phyloP scores from a whole-genome alignment of 2,797 vertebrate genomes.

The Trachurus trachurus region DNA sequence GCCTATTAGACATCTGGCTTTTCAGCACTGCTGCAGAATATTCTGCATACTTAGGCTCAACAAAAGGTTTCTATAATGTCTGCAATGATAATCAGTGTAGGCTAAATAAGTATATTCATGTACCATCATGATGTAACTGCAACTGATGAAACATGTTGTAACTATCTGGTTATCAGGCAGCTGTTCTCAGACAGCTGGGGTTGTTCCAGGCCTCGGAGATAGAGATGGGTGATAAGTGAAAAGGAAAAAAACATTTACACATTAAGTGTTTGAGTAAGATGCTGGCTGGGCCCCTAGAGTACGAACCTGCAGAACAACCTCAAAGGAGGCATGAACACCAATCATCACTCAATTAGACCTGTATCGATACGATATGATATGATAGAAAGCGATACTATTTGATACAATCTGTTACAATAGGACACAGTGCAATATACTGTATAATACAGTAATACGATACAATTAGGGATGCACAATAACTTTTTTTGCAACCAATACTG shows the following conservation, averaged over 20 bases:
- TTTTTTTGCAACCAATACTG: no score
- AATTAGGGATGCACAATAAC: no score
- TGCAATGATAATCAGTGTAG: constrained; percentile 62
- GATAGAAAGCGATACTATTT: no score
- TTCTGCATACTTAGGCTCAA: constrained; percentile 79
- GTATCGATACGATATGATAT: constrained; percentile 1
- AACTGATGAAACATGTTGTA: constrained; percentile 63
- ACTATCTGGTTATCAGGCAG: constrained; percentile 27
- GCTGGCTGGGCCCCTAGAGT: neutral
- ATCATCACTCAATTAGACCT: neutral
- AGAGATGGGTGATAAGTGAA: constrained; percentile 6
- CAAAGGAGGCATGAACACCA: neutral
- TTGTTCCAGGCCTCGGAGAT: constrained; percentile 8
- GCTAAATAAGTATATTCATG: constrained; percentile 44
- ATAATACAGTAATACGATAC: no score
- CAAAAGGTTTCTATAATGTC: constrained; percentile 80
- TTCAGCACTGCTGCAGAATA: neutral
- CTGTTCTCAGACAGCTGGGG: constrained; percentile 21
- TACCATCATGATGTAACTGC: constrained; percentile 55
- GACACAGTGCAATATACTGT: no score
- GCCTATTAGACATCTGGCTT: neutral
- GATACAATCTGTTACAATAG: no score
- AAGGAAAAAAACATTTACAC: neutral
- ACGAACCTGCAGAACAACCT: neutral
- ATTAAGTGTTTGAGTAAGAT: neutral